Base-by-base conservation (phyloP, 2,113 vertebrate genomes). In the Nothoprocta pentlandii region DNA sequence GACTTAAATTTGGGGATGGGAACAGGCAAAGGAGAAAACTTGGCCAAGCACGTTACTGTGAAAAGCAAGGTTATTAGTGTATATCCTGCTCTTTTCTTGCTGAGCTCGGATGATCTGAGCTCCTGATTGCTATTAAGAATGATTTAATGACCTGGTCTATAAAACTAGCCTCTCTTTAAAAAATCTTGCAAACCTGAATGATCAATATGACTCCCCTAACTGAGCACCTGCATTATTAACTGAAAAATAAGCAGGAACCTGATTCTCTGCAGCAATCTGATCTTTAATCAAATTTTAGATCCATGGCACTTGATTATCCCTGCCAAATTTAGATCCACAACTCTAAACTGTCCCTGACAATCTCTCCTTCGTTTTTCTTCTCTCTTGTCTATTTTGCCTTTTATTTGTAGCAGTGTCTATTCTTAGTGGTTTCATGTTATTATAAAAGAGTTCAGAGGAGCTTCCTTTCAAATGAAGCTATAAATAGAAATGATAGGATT, bases 241-340 rank as follows among this genome's bases (percentile, higher is more conserved):
- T 6, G 28, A 79, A 63, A 8, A 0, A 6, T 49, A 47, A 70
- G 10, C 25, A 71, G 30, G 3, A 47, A 68, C 22, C 19, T 59
- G 66, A 69, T 39, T 51, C 44, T 4, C 12, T 47, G 25, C 44
- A 23, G 0, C 2, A 19, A 49, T 3, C 6, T 42, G 20, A 2
- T 69, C 14, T 49, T 85, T 63, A 32, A n/a, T 61, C 4, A 80
- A 34, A 39, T 30, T 10, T 58, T 76, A 49, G 7, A 10, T 73
- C 17, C 21, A 25, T 9, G 58, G 61, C 26, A 53, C 7, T 70
- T 67, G 22, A 47, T 30, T 75, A 32, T 28, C 16, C 7, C 28
- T 87, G 4, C 7, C 42, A 44, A 47, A 28, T 10, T 58, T 80
- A 49, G 5, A 10, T 73, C 21, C 28, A 28, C 12, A 62, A 56